These are phyloP conservation scores for Alviniconcha marisindica DNA, from an alignment of 1,140 invertebrate genomes.

Conservation along the genomic window DNA sequence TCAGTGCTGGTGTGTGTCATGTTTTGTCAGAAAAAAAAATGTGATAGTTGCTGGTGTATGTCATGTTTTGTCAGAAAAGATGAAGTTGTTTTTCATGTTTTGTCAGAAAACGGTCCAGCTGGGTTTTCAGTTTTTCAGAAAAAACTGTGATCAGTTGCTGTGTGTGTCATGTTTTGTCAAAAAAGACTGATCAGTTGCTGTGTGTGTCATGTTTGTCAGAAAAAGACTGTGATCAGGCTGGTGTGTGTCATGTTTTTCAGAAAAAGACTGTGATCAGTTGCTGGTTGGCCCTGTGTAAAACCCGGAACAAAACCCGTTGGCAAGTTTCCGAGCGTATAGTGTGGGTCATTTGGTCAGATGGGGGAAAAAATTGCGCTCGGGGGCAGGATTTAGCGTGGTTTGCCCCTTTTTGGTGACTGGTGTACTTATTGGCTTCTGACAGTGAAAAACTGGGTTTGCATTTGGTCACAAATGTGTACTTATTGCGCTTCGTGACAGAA, in stretches of 20 bases:
- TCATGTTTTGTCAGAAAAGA: conserved; percentile 58
- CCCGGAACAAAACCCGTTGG: conserved; percentile 66
- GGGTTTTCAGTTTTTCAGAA: conserved; percentile 49
- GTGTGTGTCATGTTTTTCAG: conserved; percentile 51
- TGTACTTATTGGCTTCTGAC: too few relatives aligned
- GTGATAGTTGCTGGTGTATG: not conserved
- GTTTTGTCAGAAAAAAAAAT: not conserved
- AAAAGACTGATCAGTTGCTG: not conserved
- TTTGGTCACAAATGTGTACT: too few relatives aligned
- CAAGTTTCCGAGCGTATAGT: conserved; percentile 70
- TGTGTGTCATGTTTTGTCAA: not conserved
- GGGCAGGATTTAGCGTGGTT: conserved; percentile 85
- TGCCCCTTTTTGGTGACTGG: not conserved
- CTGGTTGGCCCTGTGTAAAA: conserved; percentile 63
- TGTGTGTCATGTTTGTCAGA: not conserved
- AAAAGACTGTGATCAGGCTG: conserved; percentile 41
- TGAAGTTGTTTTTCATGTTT: conserved; percentile 43
- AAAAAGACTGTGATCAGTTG: conserved; percentile 67
- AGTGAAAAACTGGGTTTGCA: too few relatives aligned
- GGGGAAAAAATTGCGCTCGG: conserved; percentile 81
- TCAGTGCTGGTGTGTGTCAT: not conserved
- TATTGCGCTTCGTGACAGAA: too few relatives aligned
- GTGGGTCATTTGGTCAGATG: conserved; percentile 82
- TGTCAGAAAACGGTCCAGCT: conserved; percentile 42
- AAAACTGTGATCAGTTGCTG: conserved; percentile 65